phyloP scores from a whole-genome alignment of 2,888 invertebrate genomes.

The Baccha elongata region DNA sequence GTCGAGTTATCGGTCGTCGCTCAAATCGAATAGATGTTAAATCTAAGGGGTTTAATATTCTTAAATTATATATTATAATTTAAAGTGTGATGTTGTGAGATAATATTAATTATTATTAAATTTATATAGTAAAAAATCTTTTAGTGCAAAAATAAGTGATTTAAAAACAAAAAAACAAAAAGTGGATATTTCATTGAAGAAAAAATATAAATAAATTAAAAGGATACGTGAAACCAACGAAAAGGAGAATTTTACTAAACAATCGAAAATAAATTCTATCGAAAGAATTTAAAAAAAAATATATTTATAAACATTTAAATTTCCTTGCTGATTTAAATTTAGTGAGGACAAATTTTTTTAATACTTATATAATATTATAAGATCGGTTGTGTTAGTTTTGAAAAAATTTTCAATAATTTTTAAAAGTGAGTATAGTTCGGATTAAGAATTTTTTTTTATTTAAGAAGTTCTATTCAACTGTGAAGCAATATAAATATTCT shows the following conservation, averaged over 20 bases:
- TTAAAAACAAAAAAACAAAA: neutral
- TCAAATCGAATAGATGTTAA: slow-evolving; percentile 72
- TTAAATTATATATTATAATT: slow-evolving; percentile 11
- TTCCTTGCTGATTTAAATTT: slow-evolving; percentile 34
- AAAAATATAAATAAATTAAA: neutral
- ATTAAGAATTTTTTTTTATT: too few relatives aligned
- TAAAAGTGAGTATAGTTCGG: slow-evolving; percentile 33
- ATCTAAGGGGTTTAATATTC: slow-evolving; percentile 26
- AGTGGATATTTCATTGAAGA: slow-evolving; percentile 8
- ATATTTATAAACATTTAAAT: too few relatives aligned
- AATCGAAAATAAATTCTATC: neutral
- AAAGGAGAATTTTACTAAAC: slow-evolving; percentile 8
- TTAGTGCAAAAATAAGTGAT: slow-evolving; percentile 8
- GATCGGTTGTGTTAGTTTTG: slow-evolving; percentile 27
- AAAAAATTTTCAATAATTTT: slow-evolving; percentile 5
- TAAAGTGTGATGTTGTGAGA: slow-evolving; percentile 51
- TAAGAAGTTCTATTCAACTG: too few relatives aligned
- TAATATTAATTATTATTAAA: slow-evolving; percentile 31
- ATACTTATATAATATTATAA: neutral
- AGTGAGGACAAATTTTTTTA: slow-evolving; percentile 42
- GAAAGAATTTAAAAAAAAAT: neutral
- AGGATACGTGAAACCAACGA: slow-evolving; percentile 29
- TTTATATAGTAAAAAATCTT: neutral
- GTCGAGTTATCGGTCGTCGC: slow-evolving; percentile 74
- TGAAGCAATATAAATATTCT: too few relatives aligned